Evolutionary conservation across 2,797 vertebrate species (phyloP).

Genomic region (Platyrinchus mystaceus): DNA sequence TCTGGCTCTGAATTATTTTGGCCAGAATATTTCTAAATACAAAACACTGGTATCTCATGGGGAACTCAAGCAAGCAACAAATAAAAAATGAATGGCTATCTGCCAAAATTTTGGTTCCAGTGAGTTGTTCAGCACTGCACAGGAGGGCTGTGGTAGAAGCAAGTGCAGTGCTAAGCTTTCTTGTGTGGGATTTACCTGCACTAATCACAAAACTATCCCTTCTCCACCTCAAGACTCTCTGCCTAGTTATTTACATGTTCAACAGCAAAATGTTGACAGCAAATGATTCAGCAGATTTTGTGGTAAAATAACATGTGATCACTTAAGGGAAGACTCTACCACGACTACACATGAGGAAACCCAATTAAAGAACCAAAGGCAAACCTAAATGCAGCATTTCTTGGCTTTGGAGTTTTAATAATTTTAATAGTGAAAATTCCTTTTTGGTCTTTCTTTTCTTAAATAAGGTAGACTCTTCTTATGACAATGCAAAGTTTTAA

Average conservation of each 20-base stretch:
- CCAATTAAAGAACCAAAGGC: background rate
- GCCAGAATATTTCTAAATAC: background rate
- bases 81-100: background rate
- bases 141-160: background rate
- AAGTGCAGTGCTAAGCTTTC: background rate
- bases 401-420: background rate
- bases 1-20: background rate
- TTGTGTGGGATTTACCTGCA: background rate
- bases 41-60: background rate
- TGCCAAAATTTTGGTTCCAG: conserved; percentile 6
- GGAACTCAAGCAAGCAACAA: background rate
- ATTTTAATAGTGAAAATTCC: background rate
- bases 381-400: background rate
- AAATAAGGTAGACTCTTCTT: background rate
- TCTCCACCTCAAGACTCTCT: background rate
- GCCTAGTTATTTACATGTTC: background rate
- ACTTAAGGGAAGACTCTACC: background rate
- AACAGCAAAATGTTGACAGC: background rate
- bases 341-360: background rate
- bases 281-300: background rate
- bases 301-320: background rate
- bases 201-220: background rate
- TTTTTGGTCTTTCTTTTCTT: background rate
- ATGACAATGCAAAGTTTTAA: background rate
- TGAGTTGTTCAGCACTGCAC: background rate